Base-by-base conservation (phyloP, 2,797 vertebrate species). In the Etheostoma nigrum region DNA sequence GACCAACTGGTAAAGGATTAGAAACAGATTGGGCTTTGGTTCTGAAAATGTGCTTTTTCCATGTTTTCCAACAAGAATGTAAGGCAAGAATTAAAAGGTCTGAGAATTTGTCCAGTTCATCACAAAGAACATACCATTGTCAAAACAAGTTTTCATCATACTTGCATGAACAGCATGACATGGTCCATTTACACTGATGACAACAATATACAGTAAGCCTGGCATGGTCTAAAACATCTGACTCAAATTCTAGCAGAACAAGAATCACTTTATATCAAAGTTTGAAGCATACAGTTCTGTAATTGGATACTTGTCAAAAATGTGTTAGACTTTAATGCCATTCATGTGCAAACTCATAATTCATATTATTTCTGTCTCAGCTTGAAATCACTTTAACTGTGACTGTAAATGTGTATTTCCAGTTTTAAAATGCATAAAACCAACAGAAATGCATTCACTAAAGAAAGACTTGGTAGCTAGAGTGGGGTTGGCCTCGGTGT, bases 361-460 rank as follows among this genome's bases (percentile, higher is more conserved):
- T 33, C 33, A 33, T 33, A 33, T 7, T 36, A 9, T 36, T 36
- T 36, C 7, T 9, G 8, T 8, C 8, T 8, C 33, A 63, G 21
- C 14, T 14, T 44, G 23, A 48, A 52, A 57, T 65, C 7, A 30
- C 27, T 36, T 7, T 3, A 27, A 14, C 21, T 11, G 16, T 15
- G 11, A 47, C 48, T 5, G 45, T 60, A 48, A 68, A 48, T 53
- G 4, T 64, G n/a, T 30, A 23, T 42, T 67, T 72, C 21, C 30
- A 18, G 12, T 18, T 23, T 66, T 70, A 33, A 67, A 70, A 44
- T 30, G 18, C 42, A 58, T 52, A 19, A 67, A 76, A 48, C 6
- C 42, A 55, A 23, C 6, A 21, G 1, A 18, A 47, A 18, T 21
- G 27, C 5, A 48, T 48, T 54, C 40, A n/a, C 21, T 65, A 14